These are phyloP conservation scores for Pionites leucogaster DNA, from an alignment of 2,113 vertebrate genomes.

Conservation along the genomic window DNA sequence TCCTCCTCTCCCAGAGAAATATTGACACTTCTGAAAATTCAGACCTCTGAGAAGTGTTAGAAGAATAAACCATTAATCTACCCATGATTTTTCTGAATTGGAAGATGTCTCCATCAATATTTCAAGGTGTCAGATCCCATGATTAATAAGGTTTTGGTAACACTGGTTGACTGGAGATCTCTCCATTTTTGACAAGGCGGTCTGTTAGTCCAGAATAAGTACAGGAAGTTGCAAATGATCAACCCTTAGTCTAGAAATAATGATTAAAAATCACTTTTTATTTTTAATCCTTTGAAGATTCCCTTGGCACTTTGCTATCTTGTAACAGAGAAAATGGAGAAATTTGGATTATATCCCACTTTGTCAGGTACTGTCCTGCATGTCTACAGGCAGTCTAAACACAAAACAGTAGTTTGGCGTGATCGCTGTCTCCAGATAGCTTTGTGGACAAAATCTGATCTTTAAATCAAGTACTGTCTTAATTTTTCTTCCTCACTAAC, in stretches of 20 bases:
- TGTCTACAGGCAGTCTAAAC: neutral
- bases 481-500: neutral
- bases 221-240: neutral
- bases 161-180: neutral
- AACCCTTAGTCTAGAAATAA: neutral
- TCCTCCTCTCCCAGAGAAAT: neutral
- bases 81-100: neutral
- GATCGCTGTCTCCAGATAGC: neutral
- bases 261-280: neutral
- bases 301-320: neutral
- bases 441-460: neutral
- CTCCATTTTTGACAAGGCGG: neutral
- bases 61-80: neutral
- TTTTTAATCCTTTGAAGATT: neutral
- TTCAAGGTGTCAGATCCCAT: rapidly evolving
- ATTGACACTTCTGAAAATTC: neutral
- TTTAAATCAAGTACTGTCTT: neutral
- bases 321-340: neutral
- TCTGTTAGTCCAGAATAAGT: neutral
- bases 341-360: neutral
- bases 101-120: neutral
- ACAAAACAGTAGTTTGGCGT: neutral
- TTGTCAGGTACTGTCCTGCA: neutral
- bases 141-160: neutral
- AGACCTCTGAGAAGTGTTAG: neutral